Conservation (phyloP, 2,113 vertebrate genomes). For the Andinoacara biseriatus region DNA sequence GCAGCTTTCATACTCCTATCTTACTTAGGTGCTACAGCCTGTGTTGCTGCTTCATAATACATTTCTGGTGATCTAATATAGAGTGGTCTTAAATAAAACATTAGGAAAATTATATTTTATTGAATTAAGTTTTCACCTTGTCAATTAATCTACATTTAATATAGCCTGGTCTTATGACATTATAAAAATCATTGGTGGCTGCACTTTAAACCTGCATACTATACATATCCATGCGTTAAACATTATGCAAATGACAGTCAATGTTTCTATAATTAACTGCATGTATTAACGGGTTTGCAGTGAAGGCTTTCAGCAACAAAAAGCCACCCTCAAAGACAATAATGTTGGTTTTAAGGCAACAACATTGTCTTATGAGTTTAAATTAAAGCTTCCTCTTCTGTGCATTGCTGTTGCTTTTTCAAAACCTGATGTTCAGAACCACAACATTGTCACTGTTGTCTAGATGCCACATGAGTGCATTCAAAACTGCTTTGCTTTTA, state of each 20-base stretch:
- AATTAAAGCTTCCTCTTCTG: conserved; percentile 30
- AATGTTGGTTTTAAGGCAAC: conserved; percentile 40
- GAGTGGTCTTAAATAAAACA: conserved; percentile 69
- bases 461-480: background rate
- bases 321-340: conserved; percentile 16
- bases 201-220: conserved; percentile 23
- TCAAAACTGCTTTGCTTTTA: background rate
- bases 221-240: conserved; percentile 11
- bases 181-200: conserved; percentile 40
- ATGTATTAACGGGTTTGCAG: conserved; percentile 7
- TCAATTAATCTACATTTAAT: conserved; percentile 65
- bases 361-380: conserved; percentile 23
- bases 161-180: conserved; percentile 46
- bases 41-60: conserved; percentile 54
- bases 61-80: conserved; percentile 60
- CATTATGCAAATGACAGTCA: conserved; percentile 35
- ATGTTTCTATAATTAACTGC: conserved; percentile 31
- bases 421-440: conserved; percentile 12
- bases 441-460: background rate
- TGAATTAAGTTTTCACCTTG: conserved; percentile 65
- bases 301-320: background rate
- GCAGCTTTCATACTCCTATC: conserved; percentile 42
- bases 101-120: conserved; percentile 61
- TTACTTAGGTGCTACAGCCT: conserved; percentile 37
- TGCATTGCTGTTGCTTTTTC: conserved; percentile 33